Evolutionary conservation across 2,888 invertebrate genomes (phyloP), one percentile per base, ranked within the genome.

Genomic region (Rhorus exstirpatorius): DNA sequence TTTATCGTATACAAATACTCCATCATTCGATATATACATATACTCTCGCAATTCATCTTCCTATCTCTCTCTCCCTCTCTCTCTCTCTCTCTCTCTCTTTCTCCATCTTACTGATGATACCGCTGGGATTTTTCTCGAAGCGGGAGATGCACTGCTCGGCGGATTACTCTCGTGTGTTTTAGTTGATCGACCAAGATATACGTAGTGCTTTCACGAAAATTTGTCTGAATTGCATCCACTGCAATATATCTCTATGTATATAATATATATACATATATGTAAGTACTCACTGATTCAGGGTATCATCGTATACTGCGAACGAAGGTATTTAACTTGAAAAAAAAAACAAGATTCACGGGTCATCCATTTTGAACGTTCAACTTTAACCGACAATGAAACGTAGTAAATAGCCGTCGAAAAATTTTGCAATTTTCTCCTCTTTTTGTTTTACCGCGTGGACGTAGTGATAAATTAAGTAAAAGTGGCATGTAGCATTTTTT

Each of bases 1-100:
- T 61, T 75, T 55, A 79, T 74, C 58, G 74, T 14, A 24, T 74
- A 61, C 35, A 79, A 74, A 53, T 68, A 75, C 79, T 79, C 68
- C 44, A 74, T 79, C 79, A 75, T 74, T 58, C 67, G 19, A 41
- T 19, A 41, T 21, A 61, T 61, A 19, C n/a, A 61, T 61, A 60
- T 31, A 60, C 21, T 67, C 58, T 46, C 21, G 14, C 24, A 44
- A 58, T 76, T 67, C 41, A 55, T 55, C 24, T 38, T 38, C 41
- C 10, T 70, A 14, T 31, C 19, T 46, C 19, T 67, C 31, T 65
- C 26, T 49, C 46, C 21, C 12, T 61, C 12, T 61, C 38, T 61
- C 19, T 61, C 38, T 61, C n/a, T n/a, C n/a, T n/a, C n/a, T n/a
- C n/a, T n/a, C 31, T 35, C 3, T 51, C 19, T 68, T 19, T 31